A percentile compares a stretch with the other conserved stretches of the same genome.
Evolutionary conservation across 2,888 invertebrate genomes (phyloP).

Genomic region (Reticulitermes lucifugus): DNA sequence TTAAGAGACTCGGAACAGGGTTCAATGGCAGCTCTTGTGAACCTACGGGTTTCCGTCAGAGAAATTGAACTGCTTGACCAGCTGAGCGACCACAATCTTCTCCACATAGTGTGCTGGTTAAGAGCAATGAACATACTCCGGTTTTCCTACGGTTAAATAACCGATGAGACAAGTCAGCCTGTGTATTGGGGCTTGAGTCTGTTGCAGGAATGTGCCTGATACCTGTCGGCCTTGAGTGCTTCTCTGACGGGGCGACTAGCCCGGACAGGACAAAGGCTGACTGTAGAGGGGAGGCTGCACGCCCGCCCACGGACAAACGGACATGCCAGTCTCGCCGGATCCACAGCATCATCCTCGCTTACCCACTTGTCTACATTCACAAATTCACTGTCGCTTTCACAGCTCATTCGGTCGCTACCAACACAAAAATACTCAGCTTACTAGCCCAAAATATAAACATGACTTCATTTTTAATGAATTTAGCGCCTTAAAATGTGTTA

Average conservation of each 20-base stretch:
- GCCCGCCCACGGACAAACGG: conserved; percentile 16
- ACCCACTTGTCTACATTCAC: neutral
- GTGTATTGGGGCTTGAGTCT: conserved; percentile 1
- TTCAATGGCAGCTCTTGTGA: too few relatives aligned
- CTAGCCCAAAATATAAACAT: neutral
- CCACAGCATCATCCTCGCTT: neutral
- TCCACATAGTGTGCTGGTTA: too few relatives aligned
- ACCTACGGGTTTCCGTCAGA: too few relatives aligned
- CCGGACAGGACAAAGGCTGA: conserved; percentile 11
- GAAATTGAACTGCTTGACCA: too few relatives aligned
- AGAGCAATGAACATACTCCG: too few relatives aligned
- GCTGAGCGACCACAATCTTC: too few relatives aligned
- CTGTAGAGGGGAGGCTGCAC: neutral
- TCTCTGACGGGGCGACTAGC: neutral
- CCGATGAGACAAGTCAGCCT: neutral
- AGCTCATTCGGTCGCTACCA: neutral
- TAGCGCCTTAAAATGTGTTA: neutral
- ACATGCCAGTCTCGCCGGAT: neutral
- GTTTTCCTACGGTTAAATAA: too few relatives aligned
- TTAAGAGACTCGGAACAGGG: too few relatives aligned
- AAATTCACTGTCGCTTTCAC: neutral
- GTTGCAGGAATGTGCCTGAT: neutral
- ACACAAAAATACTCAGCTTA: neutral
- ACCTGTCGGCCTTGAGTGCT: conserved; percentile 8
- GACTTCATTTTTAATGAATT: neutral